A percentile compares a stretch with the other conserved stretches of the same genome.
These are phyloP conservation scores for Dicycla oo DNA, from an alignment of 2,888 invertebrate genomes.

Conservation along the genomic window DNA sequence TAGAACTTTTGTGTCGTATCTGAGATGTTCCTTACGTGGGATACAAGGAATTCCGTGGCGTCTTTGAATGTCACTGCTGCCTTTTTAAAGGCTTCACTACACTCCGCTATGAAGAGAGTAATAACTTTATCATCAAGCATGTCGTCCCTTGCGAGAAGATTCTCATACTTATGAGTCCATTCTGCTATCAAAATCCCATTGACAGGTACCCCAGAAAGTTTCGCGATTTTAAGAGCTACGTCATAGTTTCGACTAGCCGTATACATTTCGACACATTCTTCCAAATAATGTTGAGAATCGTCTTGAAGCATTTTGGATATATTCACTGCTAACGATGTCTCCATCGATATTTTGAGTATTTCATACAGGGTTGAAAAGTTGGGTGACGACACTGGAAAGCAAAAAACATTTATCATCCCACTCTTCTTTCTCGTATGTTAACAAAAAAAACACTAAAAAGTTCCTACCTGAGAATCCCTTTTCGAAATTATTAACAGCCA, in stretches of 20 bases:
- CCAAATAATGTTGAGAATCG: slow-evolving; percentile 85
- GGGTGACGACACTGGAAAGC: slow-evolving; percentile 81
- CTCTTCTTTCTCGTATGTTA: neutral
- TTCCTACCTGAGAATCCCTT: slow-evolving; percentile 86
- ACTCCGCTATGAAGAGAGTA: slow-evolving; percentile 90
- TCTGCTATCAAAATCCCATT: slow-evolving; percentile 89
- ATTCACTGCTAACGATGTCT: slow-evolving; percentile 89
- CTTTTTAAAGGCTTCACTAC: slow-evolving; percentile 91
- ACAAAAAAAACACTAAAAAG: slow-evolving; percentile 45
- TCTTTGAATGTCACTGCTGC: slow-evolving; percentile 91
- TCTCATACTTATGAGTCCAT: slow-evolving; percentile 89
- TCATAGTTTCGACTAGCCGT: slow-evolving; percentile 87
- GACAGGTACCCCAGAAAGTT: slow-evolving; percentile 84
- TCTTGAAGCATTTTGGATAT: slow-evolving; percentile 86
- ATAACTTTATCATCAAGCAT: slow-evolving; percentile 80
- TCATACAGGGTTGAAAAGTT: slow-evolving; percentile 83
- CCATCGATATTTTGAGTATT: slow-evolving; percentile 90
- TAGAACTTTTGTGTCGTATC: slow-evolving; percentile 88
- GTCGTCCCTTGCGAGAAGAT: slow-evolving; percentile 76
- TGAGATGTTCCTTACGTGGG: slow-evolving; percentile 87
- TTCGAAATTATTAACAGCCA: slow-evolving; percentile 90
- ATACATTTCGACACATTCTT: slow-evolving; percentile 89
- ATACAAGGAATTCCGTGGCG: slow-evolving; percentile 91
- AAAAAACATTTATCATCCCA: slow-evolving; percentile 4
- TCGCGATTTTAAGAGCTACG: slow-evolving; percentile 91